These are phyloP conservation scores for Argyrosomus regius DNA, from an alignment of 2,797 vertebrate species.

Conservation along the genomic window DNA sequence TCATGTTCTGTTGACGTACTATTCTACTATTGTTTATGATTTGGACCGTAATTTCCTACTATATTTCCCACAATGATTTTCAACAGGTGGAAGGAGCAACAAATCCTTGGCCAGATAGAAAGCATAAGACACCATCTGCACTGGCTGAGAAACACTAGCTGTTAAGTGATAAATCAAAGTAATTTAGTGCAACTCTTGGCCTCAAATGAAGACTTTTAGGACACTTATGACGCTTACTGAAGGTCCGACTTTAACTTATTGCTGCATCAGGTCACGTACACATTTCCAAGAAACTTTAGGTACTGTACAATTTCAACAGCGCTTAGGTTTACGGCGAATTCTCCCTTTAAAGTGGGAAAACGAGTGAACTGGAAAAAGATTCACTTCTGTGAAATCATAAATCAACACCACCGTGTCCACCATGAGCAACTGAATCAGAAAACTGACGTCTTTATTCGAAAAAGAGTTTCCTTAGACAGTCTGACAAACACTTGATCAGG, in stretches of 20 bases:
- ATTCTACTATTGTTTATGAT: background rate
- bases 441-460: slow-evolving; percentile 36
- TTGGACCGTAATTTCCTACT: background rate
- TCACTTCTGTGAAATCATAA: slow-evolving; percentile 24
- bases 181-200: background rate
- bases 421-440: slow-evolving; percentile 37
- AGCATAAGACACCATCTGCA: background rate
- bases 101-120: background rate
- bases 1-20: background rate
- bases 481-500: slow-evolving; percentile 17
- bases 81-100: background rate
- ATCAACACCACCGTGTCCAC: slow-evolving; percentile 33
- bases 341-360: slow-evolving; percentile 5
- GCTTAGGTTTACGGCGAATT: background rate
- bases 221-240: background rate
- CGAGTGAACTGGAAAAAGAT: slow-evolving; percentile 28
- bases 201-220: background rate
- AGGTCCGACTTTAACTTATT: background rate
- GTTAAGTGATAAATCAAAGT: background rate
- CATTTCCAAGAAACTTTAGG: too few relatives aligned
- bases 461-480: slow-evolving; percentile 22
- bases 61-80: background rate
- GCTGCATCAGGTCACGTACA: background rate
- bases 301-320: background rate
- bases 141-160: background rate